Conservation (phyloP, 2,888 invertebrate genomes). For the Oxystoma pomonae region DNA sequence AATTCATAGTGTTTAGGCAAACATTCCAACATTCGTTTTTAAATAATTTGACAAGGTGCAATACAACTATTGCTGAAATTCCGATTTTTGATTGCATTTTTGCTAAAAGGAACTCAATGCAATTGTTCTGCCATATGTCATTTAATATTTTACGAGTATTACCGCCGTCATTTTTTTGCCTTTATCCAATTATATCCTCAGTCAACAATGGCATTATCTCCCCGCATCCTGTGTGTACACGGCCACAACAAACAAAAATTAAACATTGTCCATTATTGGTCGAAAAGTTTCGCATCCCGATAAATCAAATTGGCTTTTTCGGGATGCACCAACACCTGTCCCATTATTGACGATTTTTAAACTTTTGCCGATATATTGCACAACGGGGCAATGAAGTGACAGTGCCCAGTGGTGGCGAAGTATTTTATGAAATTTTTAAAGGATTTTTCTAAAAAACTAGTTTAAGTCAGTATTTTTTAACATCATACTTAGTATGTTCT, state of each 20-base stretch:
- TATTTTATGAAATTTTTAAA: no score
- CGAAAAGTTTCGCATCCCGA: conserved; percentile 2
- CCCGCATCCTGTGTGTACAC: not conserved
- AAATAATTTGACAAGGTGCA: no score
- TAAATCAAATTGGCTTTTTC: conserved; percentile 14
- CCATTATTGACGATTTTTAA: conserved; percentile 30
- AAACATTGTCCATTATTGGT: not conserved
- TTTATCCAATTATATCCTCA: not conserved
- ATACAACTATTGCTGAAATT: no score
- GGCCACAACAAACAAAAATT: not conserved
- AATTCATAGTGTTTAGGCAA: no score
- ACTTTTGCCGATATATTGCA: conserved; percentile 21
- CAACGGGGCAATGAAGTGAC: conserved; percentile 23
- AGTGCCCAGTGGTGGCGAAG: conserved; percentile 17
- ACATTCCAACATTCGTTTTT: no score
- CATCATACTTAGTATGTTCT: no score
- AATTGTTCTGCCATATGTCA: not conserved
- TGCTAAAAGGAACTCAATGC: no score
- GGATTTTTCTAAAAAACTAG: not conserved
- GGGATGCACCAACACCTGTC: conserved; percentile 28
- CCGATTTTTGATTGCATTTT: no score
- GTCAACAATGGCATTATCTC: not conserved
- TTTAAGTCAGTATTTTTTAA: no score
- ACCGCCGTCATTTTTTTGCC: not conserved
- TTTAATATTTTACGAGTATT: not conserved